A percentile compares a stretch with the other conserved stretches of the same genome.
Evolutionary conservation across 2,113 vertebrate species (phyloP).

Genomic region (Manacus vitellinus): DNA sequence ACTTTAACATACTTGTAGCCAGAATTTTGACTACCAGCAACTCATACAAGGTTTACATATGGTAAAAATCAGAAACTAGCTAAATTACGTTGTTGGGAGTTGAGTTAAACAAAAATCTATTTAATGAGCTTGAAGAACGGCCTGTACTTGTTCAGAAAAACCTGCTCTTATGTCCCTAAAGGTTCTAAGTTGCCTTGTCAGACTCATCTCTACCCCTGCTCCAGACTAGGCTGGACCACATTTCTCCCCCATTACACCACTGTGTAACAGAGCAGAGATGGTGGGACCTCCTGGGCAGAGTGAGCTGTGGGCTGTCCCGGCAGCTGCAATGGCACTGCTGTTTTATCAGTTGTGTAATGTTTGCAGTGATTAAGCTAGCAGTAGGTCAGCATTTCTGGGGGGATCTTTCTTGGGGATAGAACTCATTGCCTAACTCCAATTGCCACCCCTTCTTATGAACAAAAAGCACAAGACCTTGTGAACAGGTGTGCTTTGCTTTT

Average conservation of each 20-base stretch:
- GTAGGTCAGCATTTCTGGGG: background rate
- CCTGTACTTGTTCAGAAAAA: background rate
- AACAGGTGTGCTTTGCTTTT: background rate
- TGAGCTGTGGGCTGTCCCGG: background rate
- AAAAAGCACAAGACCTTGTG: background rate
- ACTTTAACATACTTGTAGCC: background rate
- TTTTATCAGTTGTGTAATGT: background rate
- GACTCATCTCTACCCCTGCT: background rate
- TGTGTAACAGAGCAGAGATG: background rate
- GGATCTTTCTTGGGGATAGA: background rate
- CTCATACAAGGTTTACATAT: background rate
- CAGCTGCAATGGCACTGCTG: rapidly evolving
- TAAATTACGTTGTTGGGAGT: background rate
- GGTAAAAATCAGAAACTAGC: background rate
- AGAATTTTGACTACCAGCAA: background rate
- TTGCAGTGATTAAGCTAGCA: background rate
- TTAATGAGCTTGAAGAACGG: background rate
- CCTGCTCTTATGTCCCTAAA: background rate
- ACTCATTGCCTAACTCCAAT: background rate
- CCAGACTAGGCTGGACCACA: background rate
- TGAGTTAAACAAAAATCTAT: background rate
- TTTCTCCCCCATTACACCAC: background rate
- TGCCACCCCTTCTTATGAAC: background rate
- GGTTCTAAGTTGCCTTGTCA: background rate
- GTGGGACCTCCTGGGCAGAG: background rate